Evolutionary conservation across 2,797 vertebrate species (phyloP).

Genomic region (Clamator glandarius): DNA sequence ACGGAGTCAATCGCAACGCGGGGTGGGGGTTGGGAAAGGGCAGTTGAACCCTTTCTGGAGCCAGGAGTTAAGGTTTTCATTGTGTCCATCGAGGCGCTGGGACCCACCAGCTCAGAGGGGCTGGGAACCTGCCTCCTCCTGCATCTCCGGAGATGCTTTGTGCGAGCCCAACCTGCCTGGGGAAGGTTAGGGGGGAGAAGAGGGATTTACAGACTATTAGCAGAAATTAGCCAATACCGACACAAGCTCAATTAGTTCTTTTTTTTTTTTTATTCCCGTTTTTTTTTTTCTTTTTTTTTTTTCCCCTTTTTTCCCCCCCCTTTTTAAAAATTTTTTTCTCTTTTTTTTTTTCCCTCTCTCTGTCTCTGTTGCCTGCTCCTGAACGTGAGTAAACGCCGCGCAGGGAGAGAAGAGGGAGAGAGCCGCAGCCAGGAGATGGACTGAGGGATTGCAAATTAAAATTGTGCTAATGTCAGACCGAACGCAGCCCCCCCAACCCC

Average conservation of each 20-base stretch:
- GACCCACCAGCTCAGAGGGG: neutral
- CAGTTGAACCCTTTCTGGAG: constrained; percentile 55
- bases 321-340: too few species aligned
- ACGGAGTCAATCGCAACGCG: constrained; percentile 37
- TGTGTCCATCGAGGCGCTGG: neutral
- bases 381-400: constrained; percentile 45
- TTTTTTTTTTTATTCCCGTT: neutral
- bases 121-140: neutral
- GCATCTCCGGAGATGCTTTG: neutral
- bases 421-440: constrained; percentile 40
- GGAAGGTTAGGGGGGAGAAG: neutral
- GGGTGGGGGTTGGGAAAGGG: constrained; percentile 51
- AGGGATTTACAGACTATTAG: constrained; percentile 44
- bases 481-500: neutral
- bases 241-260: constrained; percentile 23
- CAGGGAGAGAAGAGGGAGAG: constrained; percentile 28
- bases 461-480: constrained; percentile 50
- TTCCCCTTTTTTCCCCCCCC: too few species aligned
- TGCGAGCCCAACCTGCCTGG: neutral
- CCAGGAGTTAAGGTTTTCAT: constrained; percentile 41
- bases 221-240: constrained; percentile 58
- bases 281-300: neutral
- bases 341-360: too few species aligned
- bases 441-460: constrained; percentile 64
- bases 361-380: constrained; percentile 54